These are phyloP conservation scores for Morpho deidamia DNA, from an alignment of 2,888 invertebrate species.

Conservation along the genomic window DNA sequence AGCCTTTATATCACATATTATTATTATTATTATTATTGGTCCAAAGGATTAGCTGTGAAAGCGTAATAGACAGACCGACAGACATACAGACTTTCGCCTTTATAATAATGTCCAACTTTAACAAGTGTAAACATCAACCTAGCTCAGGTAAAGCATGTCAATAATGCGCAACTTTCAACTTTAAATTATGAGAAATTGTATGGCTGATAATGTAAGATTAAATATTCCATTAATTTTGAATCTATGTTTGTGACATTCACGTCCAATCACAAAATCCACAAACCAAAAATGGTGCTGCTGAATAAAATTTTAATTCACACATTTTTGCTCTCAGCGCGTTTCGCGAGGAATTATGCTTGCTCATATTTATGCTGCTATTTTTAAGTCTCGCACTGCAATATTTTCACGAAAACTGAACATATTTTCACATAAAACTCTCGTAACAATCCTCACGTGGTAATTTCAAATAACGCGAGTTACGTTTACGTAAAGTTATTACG, in stretches of 20 bases:
- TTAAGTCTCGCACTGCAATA: slow-evolving; percentile 13
- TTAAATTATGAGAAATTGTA: background rate
- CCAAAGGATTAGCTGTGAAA: no score
- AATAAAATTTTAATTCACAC: slow-evolving; percentile 8
- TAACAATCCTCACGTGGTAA: slow-evolving; percentile 5
- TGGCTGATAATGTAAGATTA: no score
- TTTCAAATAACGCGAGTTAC: slow-evolving; percentile 6
- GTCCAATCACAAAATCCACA: slow-evolving; percentile 8
- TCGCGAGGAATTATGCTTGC: slow-evolving; percentile 8
- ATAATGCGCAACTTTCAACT: background rate
- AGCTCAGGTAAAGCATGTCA: no score
- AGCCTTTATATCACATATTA: no score
- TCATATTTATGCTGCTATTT: slow-evolving; percentile 14
- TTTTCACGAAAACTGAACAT: slow-evolving; percentile 10
- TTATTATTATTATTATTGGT: no score
- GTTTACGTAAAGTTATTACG: no score
- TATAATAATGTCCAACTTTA: no score
- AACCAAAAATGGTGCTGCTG: slow-evolving; percentile 3
- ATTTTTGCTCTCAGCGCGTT: slow-evolving; percentile 5
- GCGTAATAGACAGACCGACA: no score
- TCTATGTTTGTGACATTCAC: slow-evolving; percentile 1
- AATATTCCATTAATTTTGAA: background rate
- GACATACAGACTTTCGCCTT: no score
- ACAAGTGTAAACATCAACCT: no score
- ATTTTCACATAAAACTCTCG: slow-evolving; percentile 1